phyloP scores from a whole-genome alignment of 2,888 invertebrate species.

The Eutolmus rufibarbis region DNA sequence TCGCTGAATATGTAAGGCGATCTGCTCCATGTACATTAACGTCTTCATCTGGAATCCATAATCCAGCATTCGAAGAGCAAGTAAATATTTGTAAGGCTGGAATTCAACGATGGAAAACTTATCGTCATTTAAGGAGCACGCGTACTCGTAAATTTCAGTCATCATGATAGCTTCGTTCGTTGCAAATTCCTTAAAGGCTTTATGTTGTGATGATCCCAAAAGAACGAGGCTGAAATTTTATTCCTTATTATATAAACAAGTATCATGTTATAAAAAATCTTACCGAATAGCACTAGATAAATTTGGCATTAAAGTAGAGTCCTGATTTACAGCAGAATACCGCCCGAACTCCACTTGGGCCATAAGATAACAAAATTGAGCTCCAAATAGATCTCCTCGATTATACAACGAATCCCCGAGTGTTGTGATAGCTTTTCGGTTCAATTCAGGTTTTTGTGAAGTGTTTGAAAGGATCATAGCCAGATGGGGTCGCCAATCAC shows the following conservation, averaged over 20 bases:
- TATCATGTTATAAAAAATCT: neutral
- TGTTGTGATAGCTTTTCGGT: constrained; percentile 77
- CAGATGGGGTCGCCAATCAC: constrained; percentile 95
- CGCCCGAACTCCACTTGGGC: constrained; percentile 64
- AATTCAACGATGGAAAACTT: constrained; percentile 77
- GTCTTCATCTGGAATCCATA: constrained; percentile 81
- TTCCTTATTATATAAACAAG: neutral
- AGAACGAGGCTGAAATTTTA: constrained; percentile 72
- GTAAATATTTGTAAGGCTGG: constrained; percentile 85
- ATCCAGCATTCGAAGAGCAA: constrained; percentile 80
- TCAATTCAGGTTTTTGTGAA: constrained; percentile 76
- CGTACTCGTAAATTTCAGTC: constrained; percentile 96
- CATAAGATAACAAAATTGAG: constrained; percentile 96
- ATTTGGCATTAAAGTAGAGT: constrained; percentile 47
- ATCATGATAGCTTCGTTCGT: constrained; percentile 87
- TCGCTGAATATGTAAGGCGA: constrained; percentile 72
- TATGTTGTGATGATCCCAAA: constrained; percentile 76
- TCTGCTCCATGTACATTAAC: constrained; percentile 82
- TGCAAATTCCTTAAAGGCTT: constrained; percentile 73
- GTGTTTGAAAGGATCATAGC: constrained; percentile 94
- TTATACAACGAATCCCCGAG: constrained; percentile 75
- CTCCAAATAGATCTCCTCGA: constrained; percentile 85
- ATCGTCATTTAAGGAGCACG: constrained; percentile 79
- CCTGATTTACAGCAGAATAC: constrained; percentile 52
- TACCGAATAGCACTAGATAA: constrained; percentile 53